Percentiles rank a stretch among this genome's conserved stretches.
These are phyloP conservation scores for Bombus difficillimus DNA, from an alignment of 1,140 invertebrate genomes.

Conservation along the genomic window DNA sequence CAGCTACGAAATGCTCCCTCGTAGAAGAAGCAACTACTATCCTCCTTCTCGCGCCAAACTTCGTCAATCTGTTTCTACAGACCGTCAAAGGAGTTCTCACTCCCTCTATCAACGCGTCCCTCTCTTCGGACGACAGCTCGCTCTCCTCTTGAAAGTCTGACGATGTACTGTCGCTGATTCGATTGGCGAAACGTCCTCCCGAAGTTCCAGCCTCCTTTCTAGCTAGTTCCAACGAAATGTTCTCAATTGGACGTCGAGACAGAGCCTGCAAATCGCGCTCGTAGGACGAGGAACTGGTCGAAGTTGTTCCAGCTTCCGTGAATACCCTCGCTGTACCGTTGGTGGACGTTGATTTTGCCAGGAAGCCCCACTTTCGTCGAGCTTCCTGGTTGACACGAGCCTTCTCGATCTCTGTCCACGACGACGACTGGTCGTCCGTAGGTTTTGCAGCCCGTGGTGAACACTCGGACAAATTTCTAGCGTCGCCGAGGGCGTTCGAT, in stretches of 20 bases:
- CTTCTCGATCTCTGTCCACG: slow-evolving; percentile 23
- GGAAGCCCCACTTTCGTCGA: slow-evolving; percentile 52
- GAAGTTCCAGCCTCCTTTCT: slow-evolving; percentile 19
- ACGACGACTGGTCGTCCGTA: neutral
- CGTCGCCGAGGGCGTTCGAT: slow-evolving; percentile 7
- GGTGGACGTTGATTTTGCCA: slow-evolving; percentile 70
- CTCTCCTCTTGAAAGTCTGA: slow-evolving; percentile 75
- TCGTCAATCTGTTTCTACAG: slow-evolving; percentile 62
- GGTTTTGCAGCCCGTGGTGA: slow-evolving; percentile 2
- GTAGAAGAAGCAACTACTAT: slow-evolving; percentile 42
- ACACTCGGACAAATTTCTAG: slow-evolving; percentile 24
- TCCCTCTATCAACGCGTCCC: slow-evolving; percentile 71
- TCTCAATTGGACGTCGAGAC: slow-evolving; percentile 13
- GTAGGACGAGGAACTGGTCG: slow-evolving; percentile 62
- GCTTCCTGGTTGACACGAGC: neutral
- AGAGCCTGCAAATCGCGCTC: slow-evolving; percentile 51
- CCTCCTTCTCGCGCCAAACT: slow-evolving; percentile 56
- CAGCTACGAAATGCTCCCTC: neutral
- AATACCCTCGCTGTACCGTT: slow-evolving; percentile 63
- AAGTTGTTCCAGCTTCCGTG: slow-evolving; percentile 63
- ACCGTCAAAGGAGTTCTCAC: slow-evolving; percentile 63
- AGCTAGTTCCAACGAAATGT: neutral
- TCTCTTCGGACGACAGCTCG: slow-evolving; percentile 73
- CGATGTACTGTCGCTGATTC: slow-evolving; percentile 68
- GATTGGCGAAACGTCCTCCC: slow-evolving; percentile 38